Base-by-base conservation (phyloP, 1,140 invertebrate genomes). In the Pissodes strobi region DNA sequence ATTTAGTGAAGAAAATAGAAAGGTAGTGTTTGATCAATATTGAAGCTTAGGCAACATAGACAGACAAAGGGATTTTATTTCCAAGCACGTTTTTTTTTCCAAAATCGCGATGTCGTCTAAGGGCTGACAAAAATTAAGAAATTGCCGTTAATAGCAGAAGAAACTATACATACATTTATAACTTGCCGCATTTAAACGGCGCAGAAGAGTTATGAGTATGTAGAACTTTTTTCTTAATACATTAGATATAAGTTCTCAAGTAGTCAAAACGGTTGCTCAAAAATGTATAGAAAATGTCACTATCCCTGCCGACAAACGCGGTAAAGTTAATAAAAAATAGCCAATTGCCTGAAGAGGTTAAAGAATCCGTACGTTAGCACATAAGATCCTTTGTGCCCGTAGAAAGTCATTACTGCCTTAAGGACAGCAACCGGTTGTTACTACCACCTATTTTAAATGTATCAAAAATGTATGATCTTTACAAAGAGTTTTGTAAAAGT, bases 401-500 rank as follows among this genome's bases (percentile, higher is more conserved):
- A 9, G 41, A 43, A 43, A 43, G 41, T 43, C 41, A 43, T 43
- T 43, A 43, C 41, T 43, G 41, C 41, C 41, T 5, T 43, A 17
- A 43, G 41, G 15, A 43, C 17, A 43, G 9, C 41, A 43, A 43
- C 8, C 41, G 41, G 15, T 43, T 18, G 43, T 43, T 43, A 43
- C 41, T 10, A 43, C 43, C 43, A 46, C 43, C 43, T 46, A 46
- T 17, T 46, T 46, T 46, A 46, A 15, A 17, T 21, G 13, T 46
- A 46, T 12, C 43, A 46, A 46, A 46, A 46, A 46, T 46, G 43
- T 46, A 46, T 46, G 13, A 46, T 17, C 43, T 46, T 46, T 46
- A 46, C 43, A 46, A 46, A 46, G 43, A 46, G 43, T 15, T 46
- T 46, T 46, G 19, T 21, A 21, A 46, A 46, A 46, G 43, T 46